Evolutionary conservation across 2,113 vertebrate species (phyloP), one percentile per base, ranked within the genome.

Genomic region (Serinus canaria): DNA sequence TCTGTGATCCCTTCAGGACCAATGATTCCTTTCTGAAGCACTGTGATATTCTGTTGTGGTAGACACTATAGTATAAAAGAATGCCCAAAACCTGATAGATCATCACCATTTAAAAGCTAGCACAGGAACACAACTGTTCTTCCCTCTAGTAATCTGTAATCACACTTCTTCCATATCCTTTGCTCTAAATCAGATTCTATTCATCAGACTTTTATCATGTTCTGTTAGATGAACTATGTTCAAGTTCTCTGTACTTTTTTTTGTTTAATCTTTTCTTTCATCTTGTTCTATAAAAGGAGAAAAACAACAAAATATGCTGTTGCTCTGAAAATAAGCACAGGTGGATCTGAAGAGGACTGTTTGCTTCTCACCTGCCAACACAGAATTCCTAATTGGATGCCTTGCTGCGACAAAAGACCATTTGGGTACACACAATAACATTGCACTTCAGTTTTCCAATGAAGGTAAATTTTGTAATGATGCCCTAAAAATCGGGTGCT

Each of bases 291-390:
- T 46, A 94, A 59, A 50, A 56, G 13, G 13, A 23, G 69, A 70
- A 78, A 89, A 80, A 24, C 60, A 92, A 35, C 83, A 92, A 95
- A 85, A 92, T 44, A 37, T 8, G 8, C 49, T 35, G 7, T 47
- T 89, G 8, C 64, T 87, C 47, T 53, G 50, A 91, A 96, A 95
- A 77, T 16, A 53, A 76, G 39, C 19, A 68, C 74, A 95, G 33
- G 19, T 82, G 79, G 79, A 76, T 93, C 72, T 91, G 78, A 94
- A 95, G 69, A 87, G 60, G 33, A 53, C 43, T 79, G 30, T 53
- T 95, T 95, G 46, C n/a, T 89, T 94, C 88, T 91, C 83, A 94
- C 56, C 43, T 94, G 86, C 72, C 88, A 95, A 92, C 59, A 63
- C 1, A 75, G 56, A 92, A 78, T 90, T 78, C 58, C 73, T 95